A percentile compares a stretch with the other conserved stretches of the same genome.
phyloP scores from a whole-genome alignment of 2,113 vertebrate genomes.

The Sceloporus tristichus region DNA sequence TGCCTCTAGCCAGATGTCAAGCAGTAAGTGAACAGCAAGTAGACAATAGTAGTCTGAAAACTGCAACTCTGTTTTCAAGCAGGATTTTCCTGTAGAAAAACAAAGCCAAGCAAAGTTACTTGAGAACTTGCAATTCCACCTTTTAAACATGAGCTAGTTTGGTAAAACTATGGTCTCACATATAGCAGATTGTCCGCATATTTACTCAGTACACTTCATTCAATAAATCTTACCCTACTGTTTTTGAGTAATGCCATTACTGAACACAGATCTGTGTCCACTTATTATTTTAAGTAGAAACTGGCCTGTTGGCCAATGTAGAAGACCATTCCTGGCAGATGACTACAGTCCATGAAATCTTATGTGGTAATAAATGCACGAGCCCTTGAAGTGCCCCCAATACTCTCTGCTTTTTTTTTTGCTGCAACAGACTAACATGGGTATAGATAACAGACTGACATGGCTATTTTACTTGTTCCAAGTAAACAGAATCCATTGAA shows the following conservation, averaged over 20 bases:
- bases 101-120: background rate
- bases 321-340: background rate
- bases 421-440: background rate
- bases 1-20: constrained; percentile 92
- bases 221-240: no score
- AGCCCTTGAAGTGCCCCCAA: background rate
- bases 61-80: constrained; percentile 96
- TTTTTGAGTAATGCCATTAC: background rate
- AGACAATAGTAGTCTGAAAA: constrained; percentile 98
- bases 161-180: background rate
- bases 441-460: no score
- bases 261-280: background rate
- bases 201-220: background rate
- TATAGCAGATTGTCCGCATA: background rate
- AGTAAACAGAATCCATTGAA: background rate
- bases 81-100: constrained; percentile 81
- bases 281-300: background rate
- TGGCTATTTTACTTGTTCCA: background rate
- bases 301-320: background rate
- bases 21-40: constrained; percentile 93
- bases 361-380: background rate
- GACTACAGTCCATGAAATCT: background rate
- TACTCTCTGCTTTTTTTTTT: background rate
- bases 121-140: background rate
- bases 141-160: no score